Conservation (phyloP, 2,888 invertebrate species). For the Hypercompe scribonia region DNA sequence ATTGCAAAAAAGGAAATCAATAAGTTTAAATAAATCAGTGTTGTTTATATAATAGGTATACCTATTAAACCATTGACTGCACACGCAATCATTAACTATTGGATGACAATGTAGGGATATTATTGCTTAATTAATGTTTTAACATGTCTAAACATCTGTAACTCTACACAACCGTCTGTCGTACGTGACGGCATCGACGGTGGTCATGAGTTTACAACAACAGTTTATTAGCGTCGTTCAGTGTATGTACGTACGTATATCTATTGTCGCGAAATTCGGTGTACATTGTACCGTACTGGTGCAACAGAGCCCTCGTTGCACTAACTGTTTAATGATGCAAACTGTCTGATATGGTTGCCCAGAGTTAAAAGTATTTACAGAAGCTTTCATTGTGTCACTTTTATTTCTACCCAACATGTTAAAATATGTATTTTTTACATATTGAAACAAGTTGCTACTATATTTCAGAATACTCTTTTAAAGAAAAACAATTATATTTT, state of each 20-base stretch:
- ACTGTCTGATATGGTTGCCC: neutral
- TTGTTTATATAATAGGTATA: too few relatives aligned
- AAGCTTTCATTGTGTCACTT: neutral
- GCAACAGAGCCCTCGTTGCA: neutral
- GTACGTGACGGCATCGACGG: slow-evolving; percentile 29
- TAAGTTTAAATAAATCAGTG: too few relatives aligned
- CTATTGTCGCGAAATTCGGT: neutral
- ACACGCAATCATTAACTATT: too few relatives aligned
- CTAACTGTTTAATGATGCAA: neutral
- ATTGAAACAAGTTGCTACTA: neutral
- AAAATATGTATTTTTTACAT: neutral
- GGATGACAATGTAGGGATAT: too few relatives aligned
- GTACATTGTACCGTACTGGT: neutral
- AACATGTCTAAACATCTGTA: slow-evolving; percentile 2
- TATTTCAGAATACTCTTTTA: neutral
- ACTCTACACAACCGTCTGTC: slow-evolving; percentile 23
- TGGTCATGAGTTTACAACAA: slow-evolving; percentile 32
- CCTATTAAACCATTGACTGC: too few relatives aligned
- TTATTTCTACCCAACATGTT: neutral
- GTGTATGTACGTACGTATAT: neutral
- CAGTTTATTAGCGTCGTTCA: slow-evolving; percentile 39
- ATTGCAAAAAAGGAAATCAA: too few relatives aligned
- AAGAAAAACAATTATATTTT: too few relatives aligned
- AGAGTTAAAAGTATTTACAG: neutral
- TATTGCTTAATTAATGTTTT: neutral